Base-by-base conservation (phyloP, 1,140 invertebrate species). In the Spodoptera litura region DNA sequence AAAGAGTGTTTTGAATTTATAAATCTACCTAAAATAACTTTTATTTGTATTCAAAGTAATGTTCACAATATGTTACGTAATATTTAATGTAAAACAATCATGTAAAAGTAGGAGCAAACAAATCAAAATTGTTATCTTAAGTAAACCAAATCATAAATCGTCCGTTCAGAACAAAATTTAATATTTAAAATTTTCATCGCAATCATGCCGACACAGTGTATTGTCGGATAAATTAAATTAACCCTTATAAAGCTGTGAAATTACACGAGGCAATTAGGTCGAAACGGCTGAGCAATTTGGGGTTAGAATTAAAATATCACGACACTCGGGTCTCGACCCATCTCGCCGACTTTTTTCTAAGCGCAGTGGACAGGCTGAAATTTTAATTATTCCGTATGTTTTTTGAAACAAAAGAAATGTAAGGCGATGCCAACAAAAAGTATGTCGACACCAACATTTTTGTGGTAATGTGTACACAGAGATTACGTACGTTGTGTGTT, bases 231-330 rank as follows among this genome's bases (percentile, higher is more conserved):
- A 87, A 84, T 85, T 87, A 81, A 87, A 87, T 87, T 87, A 87
- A 85, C 85, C 83, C 78, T 82, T 87, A 81, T 77, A 83, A 86
- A 81, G 78, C 81, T 83, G 82, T 74, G 78, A 87, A 86, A 87
- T 87, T 88, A 88, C 86, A 82, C 81, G 27, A 27, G 80, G 82
- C 81, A 89, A 89, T 89, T 89, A 88, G 80, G 83, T 81, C 61
- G 79, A 78, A 85, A 82, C 79, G 81, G 79, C 80, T 79, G 64
- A 82, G 81, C 80, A 85, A 84, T 87, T 89, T 89, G 79, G 78
- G 85, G 81, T 85, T 82, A 88, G 80, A 88, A 85, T 85, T 85
- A 85, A 85, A 87, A 83, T 85, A 84, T 86, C 83, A 81, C 78
- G 62, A 78, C 78, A 80, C 71, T 73, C 56, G 52, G 72, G 62